Conservation (phyloP, 2,797 vertebrate genomes). For the Pantherophis alleghaniensis region DNA sequence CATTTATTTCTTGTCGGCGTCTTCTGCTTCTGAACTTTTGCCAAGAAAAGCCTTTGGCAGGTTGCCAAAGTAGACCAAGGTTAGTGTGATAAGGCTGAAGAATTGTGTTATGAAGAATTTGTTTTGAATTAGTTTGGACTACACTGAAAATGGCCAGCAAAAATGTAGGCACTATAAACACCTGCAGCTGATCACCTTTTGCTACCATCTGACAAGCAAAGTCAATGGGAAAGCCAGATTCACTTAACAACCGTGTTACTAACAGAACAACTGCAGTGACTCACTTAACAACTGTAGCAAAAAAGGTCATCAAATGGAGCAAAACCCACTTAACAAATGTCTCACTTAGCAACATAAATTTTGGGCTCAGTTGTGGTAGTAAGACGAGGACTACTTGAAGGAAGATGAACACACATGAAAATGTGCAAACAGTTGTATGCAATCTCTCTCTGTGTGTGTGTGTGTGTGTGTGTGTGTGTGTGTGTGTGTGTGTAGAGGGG, state of each 20-base stretch:
- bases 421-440: background rate
- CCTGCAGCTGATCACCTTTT: background rate
- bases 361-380: background rate
- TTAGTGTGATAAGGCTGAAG: no score
- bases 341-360: background rate
- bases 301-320: background rate
- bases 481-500: no score
- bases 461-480: no score
- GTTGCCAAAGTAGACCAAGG: no score
- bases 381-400: background rate
- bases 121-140: no score
- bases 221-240: background rate
- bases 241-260: background rate
- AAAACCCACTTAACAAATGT: background rate
- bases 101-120: no score
- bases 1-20: no score
- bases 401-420: background rate
- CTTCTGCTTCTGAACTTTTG: no score
- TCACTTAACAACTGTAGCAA: background rate
- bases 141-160: background rate
- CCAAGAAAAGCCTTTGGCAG: no score
- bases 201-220: background rate
- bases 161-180: background rate
- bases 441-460: background rate
- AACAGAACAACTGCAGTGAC: background rate